Conservation (phyloP, 2,888 invertebrate genomes). For the Protonemura montana region DNA sequence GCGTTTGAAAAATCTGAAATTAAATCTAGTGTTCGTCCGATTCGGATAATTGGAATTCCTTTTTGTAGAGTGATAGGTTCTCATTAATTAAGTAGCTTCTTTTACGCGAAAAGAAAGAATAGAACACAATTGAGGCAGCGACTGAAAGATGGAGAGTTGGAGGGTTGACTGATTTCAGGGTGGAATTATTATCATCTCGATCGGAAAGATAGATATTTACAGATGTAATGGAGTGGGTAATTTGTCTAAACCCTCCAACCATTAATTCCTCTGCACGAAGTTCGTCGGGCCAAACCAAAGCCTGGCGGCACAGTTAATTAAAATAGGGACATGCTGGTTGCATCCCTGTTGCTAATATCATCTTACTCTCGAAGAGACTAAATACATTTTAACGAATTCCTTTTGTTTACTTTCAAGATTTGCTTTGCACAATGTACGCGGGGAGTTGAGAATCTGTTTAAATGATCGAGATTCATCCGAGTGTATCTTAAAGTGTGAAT, state of each 20-base stretch:
- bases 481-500: constrained; percentile 49
- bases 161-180: not conserved
- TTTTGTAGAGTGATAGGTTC: constrained; percentile 23
- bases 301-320: constrained; percentile 46
- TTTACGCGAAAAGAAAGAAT: not conserved
- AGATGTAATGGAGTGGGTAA: constrained; percentile 47
- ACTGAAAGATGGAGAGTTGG: not conserved
- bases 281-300: not conserved
- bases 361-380: not conserved
- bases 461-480: constrained; percentile 42
- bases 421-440: constrained; percentile 9
- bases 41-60: constrained; percentile 38
- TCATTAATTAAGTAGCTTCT: constrained; percentile 29
- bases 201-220: constrained; percentile 42
- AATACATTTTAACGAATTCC: constrained; percentile 26
- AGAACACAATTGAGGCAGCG: not conserved
- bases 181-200: constrained; percentile 18
- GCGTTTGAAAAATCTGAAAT: constrained; percentile 32
- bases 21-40: constrained; percentile 29
- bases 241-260: constrained; percentile 44
- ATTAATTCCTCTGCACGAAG: constrained; percentile 30
- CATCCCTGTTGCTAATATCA: not conserved
- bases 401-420: constrained; percentile 39
- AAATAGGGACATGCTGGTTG: constrained; percentile 39
- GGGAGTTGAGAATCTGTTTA: constrained; percentile 24